Conservation (phyloP, 2,113 vertebrate genomes). For the Meles meles region DNA sequence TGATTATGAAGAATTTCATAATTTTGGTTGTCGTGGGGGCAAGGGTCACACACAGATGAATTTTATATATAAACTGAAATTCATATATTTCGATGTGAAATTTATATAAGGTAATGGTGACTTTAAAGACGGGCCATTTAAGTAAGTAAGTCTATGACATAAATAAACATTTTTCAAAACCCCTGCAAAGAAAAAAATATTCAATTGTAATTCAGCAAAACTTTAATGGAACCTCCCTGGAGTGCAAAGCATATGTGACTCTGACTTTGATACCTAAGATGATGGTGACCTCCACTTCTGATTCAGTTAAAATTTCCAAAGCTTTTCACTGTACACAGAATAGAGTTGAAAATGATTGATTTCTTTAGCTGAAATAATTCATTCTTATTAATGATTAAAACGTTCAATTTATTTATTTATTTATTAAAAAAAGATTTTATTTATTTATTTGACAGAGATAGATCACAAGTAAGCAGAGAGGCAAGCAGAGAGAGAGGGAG, state of each 20-base stretch:
- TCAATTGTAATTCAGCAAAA: constrained; percentile 1
- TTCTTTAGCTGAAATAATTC: not conserved
- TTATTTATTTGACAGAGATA: too few species aligned
- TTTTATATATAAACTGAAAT: not conserved
- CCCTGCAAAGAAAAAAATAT: not conserved
- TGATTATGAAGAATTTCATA: constrained; percentile 26
- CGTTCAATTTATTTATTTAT: not conserved
- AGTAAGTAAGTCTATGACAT: not conserved
- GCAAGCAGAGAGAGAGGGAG: too few species aligned
- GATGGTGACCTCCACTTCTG: not conserved
- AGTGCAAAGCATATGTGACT: not conserved
- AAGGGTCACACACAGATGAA: constrained; percentile 1
- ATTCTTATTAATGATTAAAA: constrained; percentile 20
- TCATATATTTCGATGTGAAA: not conserved
- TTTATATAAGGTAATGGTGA: not conserved
- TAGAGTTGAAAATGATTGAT: not conserved
- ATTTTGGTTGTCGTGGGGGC: constrained; percentile 31
- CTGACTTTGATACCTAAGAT: not conserved
- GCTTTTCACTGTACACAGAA: not conserved
- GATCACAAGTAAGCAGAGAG: too few species aligned
- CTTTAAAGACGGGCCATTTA: not conserved
- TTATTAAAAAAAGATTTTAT: too few species aligned
- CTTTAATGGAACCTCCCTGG: not conserved
- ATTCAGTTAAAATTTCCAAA: not conserved
- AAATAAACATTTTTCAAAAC: not conserved